Evolutionary conservation across 2,797 vertebrate genomes (phyloP).

Genomic region (Gymnodraco acuticeps): DNA sequence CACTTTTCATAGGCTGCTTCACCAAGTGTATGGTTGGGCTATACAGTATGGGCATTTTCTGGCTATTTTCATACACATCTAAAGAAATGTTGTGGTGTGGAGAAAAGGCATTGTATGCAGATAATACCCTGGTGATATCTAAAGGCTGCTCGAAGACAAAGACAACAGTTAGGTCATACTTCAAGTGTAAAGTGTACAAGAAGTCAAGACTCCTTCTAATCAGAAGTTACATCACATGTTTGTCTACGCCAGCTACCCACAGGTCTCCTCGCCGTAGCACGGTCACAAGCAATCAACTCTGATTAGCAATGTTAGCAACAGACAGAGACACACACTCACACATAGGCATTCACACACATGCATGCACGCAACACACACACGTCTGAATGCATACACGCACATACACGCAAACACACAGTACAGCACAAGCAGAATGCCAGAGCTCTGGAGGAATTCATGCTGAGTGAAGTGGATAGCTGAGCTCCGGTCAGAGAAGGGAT

Average conservation of each 20-base stretch:
- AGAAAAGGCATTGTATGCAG: conserved; percentile 1
- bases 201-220: conserved; percentile 49
- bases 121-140: conserved; percentile 21
- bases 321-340: conserved; percentile 31
- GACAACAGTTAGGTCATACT: conserved; percentile 43
- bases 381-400: conserved; percentile 12
- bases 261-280: conserved; percentile 56
- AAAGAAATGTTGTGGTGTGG: background rate
- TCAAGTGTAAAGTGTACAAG: conserved; percentile 47
- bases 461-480: conserved; percentile 61
- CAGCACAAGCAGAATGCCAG: conserved; percentile 47
- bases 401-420: conserved; percentile 13
- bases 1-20: conserved; percentile 31
- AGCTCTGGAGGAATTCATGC: conserved; percentile 56
- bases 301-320: conserved; percentile 65
- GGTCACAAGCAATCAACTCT: conserved; percentile 72
- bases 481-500: conserved; percentile 55
- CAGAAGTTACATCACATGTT: conserved; percentile 72
- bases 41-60: conserved; percentile 17
- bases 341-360: conserved; percentile 6
- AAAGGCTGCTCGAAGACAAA: conserved; percentile 40
- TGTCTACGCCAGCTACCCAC: conserved; percentile 57
- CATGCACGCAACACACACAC: conserved; percentile 3
- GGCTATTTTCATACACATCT: background rate
- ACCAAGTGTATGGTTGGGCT: background rate